Evolutionary conservation across 2,797 vertebrate species (phyloP).

Genomic region (Phoeniculus purpureus): DNA sequence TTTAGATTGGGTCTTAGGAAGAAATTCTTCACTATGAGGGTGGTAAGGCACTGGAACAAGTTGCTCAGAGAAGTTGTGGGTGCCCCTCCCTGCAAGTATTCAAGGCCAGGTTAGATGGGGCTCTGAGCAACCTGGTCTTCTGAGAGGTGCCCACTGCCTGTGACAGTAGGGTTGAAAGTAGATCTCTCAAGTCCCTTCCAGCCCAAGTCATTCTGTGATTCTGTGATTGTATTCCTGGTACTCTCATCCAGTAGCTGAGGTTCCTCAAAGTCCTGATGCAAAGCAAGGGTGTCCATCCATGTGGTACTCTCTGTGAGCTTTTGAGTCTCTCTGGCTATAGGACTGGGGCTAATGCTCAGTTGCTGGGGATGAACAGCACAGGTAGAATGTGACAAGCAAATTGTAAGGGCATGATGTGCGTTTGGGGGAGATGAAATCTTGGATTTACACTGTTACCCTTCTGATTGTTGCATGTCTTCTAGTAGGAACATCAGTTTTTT

Average conservation of each 20-base stretch:
- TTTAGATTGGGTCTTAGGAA: too few relatives aligned
- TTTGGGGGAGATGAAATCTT: neutral
- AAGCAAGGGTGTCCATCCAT: neutral
- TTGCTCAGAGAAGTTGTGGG: too few relatives aligned
- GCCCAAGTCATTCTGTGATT: too few relatives aligned
- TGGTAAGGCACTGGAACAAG: too few relatives aligned
- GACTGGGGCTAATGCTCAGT: neutral
- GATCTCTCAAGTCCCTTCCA: too few relatives aligned
- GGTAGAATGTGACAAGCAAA: neutral
- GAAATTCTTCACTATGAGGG: too few relatives aligned
- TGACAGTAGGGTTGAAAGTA: too few relatives aligned
- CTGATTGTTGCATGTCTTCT: neutral
- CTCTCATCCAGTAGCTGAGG: neutral
- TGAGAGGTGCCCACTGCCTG: too few relatives aligned
- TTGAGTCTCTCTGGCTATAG: neutral
- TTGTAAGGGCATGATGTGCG: neutral
- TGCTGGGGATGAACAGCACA: neutral
- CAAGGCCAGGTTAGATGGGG: too few relatives aligned
- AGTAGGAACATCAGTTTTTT: neutral
- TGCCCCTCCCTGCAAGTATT: too few relatives aligned
- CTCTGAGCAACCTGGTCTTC: too few relatives aligned
- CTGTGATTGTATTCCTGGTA: neutral
- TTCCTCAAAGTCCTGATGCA: neutral
- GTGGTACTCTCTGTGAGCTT: accelerated
- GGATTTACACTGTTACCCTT: neutral